A percentile compares a stretch with the other conserved stretches of the same genome.
phyloP scores from a whole-genome alignment of 2,113 vertebrate species.

The Mormoops blainvillei region DNA sequence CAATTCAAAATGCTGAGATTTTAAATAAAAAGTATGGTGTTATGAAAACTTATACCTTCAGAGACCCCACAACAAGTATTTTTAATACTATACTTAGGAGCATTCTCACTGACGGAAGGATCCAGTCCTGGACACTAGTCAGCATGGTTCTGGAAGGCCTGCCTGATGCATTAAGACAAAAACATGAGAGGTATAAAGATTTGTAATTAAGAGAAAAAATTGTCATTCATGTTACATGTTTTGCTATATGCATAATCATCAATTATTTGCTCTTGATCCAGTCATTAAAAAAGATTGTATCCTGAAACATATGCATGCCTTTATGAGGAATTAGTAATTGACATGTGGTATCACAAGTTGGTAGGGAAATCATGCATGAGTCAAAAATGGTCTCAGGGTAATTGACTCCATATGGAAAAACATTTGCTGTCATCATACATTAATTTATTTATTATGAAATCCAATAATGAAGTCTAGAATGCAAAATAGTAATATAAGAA shows the following conservation, averaged over 20 bases:
- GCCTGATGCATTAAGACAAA: conserved; percentile 3
- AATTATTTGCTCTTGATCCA: conserved; percentile 24
- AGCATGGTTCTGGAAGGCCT: background rate
- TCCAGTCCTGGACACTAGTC: background rate
- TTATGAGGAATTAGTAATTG: background rate
- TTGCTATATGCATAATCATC: conserved; percentile 5
- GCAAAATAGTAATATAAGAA: background rate
- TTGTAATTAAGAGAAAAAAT: conserved; percentile 3
- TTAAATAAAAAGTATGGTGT: conserved; percentile 19
- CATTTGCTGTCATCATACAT: background rate
- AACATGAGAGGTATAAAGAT: background rate
- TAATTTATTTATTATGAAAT: conserved; percentile 14
- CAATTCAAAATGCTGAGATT: background rate
- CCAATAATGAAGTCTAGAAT: background rate
- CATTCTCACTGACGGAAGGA: background rate
- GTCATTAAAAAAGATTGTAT: background rate
- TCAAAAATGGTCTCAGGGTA: conserved; percentile 40
- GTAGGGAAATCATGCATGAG: background rate
- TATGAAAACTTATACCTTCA: background rate
- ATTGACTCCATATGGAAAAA: conserved; percentile 4
- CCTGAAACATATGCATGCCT: background rate
- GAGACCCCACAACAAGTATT: background rate
- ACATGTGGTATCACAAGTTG: background rate
- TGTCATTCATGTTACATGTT: background rate
- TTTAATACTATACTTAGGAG: background rate